phyloP scores from a whole-genome alignment of 1,140 invertebrate species.

The Cryptotermes secundus region DNA sequence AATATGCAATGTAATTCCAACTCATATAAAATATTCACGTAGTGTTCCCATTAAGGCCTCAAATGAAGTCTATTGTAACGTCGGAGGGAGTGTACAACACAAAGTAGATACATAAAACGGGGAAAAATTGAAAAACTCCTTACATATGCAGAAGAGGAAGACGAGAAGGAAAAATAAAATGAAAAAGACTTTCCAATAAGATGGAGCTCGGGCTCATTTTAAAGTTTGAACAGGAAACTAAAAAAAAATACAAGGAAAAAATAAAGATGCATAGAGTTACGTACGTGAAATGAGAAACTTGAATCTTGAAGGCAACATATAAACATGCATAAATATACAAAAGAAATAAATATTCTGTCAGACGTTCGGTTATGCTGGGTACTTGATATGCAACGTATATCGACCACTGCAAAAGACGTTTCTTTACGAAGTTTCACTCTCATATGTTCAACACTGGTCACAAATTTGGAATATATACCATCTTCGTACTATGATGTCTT shows the following conservation, averaged over 20 bases:
- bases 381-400: neutral
- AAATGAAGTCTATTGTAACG: constrained; percentile 15
- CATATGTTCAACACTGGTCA: too few relatives aligned
- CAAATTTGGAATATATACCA: too few relatives aligned
- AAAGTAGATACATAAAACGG: constrained; percentile 23
- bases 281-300: constrained; percentile 12
- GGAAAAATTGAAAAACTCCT: constrained; percentile 30
- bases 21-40: neutral
- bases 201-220: constrained; percentile 31
- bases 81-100: constrained; percentile 21
- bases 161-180: constrained; percentile 21
- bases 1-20: neutral
- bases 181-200: constrained; percentile 28
- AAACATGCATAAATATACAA: constrained; percentile 12
- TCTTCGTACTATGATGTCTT: too few relatives aligned
- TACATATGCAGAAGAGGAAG: constrained; percentile 29
- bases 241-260: constrained; percentile 23
- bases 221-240: constrained; percentile 32
- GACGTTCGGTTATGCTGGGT: neutral
- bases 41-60: constrained; percentile 11
- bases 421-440: neutral
- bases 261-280: constrained; percentile 13
- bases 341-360: constrained; percentile 4
- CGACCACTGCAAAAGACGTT: neutral
- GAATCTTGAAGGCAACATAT: constrained; percentile 16